Evolutionary conservation across 2,797 vertebrate genomes (phyloP).

Genomic region (Helicolenus hilgendorfi): DNA sequence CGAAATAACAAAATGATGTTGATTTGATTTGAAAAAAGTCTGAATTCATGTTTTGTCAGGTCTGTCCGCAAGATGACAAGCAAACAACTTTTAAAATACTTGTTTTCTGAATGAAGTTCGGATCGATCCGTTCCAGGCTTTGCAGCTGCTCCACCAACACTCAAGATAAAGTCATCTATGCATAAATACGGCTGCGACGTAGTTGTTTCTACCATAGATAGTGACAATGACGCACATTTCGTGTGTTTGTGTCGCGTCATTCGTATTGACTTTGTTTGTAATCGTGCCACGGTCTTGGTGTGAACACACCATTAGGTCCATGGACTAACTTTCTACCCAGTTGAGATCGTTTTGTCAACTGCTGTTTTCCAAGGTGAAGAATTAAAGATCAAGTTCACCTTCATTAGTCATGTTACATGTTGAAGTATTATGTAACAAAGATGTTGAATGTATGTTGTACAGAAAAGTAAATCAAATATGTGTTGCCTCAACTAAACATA

Average conservation of each 20-base stretch:
- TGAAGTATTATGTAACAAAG: not conserved
- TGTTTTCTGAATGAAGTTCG: not conserved
- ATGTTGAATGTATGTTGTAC: not conserved
- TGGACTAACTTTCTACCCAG: not conserved
- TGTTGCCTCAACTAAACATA: not conserved
- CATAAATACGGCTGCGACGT: not conserved
- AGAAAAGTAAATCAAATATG: not conserved
- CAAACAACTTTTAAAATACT: too few species aligned
- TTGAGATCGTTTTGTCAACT: not conserved
- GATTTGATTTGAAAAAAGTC: too few species aligned
- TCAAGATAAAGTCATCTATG: not conserved
- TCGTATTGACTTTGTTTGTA: too few species aligned
- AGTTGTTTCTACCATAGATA: too few species aligned
- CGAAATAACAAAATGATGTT: accelerated
- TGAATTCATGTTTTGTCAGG: too few species aligned
- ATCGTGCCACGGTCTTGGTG: too few species aligned
- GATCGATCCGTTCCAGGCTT: not conserved
- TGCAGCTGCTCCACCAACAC: too few species aligned
- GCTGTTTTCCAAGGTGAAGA: not conserved
- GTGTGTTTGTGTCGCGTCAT: too few species aligned
- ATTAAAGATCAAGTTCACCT: not conserved
- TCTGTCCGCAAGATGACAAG: too few species aligned
- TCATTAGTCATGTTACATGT: not conserved
- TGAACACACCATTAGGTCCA: too few species aligned
- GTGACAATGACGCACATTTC: too few species aligned